Percentiles rank a stretch among this genome's conserved stretches.
Evolutionary conservation across 2,113 vertebrate species (phyloP).

Genomic region (Rhynchomys soricoides): DNA sequence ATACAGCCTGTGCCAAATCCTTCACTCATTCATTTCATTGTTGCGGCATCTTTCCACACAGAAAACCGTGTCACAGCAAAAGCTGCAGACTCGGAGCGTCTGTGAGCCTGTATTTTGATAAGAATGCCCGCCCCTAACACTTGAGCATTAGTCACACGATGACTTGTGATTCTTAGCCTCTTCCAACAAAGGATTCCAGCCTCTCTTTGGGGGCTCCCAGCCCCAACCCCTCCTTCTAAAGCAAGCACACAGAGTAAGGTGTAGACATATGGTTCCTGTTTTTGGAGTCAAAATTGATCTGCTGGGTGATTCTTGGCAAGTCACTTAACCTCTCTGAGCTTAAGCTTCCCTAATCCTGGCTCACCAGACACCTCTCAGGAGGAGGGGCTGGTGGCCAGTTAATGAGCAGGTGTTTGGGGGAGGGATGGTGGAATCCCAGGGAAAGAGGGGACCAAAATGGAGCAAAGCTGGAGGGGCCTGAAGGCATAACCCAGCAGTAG

Average conservation of each 20-base stretch:
- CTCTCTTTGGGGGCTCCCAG: slow-evolving; percentile 39
- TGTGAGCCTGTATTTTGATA: slow-evolving; percentile 51
- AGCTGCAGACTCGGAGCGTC: neutral
- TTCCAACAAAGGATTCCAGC: slow-evolving; percentile 43
- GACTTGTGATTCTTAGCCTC: slow-evolving; percentile 33
- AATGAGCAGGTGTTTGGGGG: slow-evolving; percentile 77
- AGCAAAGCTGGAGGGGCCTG: neutral
- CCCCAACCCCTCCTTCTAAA: slow-evolving; percentile 69
- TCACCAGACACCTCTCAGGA: slow-evolving; percentile 69
- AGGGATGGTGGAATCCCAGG: neutral
- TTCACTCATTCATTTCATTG: slow-evolving; percentile 39
- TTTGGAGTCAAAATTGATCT: slow-evolving; percentile 80
- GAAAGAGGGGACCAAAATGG: neutral
- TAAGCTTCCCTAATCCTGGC: slow-evolving; percentile 75
- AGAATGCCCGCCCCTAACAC: slow-evolving; percentile 30
- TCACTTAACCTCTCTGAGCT: slow-evolving; percentile 80
- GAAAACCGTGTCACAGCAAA: neutral
- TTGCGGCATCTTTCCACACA: slow-evolving; percentile 45
- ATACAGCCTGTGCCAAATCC: slow-evolving; percentile 54
- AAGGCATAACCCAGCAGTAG: slow-evolving; percentile 52
- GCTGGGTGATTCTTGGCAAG: slow-evolving; percentile 82
- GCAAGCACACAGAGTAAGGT: slow-evolving; percentile 66
- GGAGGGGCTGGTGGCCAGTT: slow-evolving; percentile 53
- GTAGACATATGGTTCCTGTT: slow-evolving; percentile 81
- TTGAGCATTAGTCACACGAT: slow-evolving; percentile 54